Evolutionary conservation across 2,797 vertebrate genomes (phyloP).

Genomic region (Pyrocephalus nanus): DNA sequence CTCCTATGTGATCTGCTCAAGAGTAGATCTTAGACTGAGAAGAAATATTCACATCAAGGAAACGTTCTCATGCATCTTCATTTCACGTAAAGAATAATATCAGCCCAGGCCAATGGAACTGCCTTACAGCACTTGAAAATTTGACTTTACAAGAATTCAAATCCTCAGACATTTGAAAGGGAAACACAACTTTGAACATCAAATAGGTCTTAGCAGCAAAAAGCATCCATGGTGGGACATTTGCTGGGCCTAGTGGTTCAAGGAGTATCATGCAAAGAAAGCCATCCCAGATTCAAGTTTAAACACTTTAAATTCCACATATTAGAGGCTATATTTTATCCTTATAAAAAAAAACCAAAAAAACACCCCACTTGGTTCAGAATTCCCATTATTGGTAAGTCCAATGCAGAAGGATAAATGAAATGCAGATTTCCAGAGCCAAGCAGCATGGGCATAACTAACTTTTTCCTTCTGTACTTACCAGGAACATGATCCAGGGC

Average conservation of each 20-base stretch:
- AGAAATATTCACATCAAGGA: not conserved
- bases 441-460: constrained; percentile 9
- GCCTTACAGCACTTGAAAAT: not conserved
- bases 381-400: not conserved
- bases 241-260: not conserved
- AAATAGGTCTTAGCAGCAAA: constrained; percentile 25
- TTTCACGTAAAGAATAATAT: not conserved
- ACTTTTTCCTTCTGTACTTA: constrained; percentile 59
- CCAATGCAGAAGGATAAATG: not conserved
- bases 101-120: not conserved
- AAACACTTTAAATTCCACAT: not conserved
- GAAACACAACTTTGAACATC: constrained; percentile 15
- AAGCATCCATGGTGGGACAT: not conserved
- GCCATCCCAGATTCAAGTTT: not conserved
- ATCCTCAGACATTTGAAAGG: constrained; percentile 36
- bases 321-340: not conserved
- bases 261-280: constrained; percentile 22
- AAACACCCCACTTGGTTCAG: not conserved
- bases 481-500: constrained; percentile 69
- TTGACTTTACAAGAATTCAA: constrained; percentile 13
- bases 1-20: not conserved
- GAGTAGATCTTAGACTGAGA: not conserved
- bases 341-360: not conserved
- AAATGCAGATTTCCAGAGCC: constrained; percentile 7
- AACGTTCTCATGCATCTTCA: constrained; percentile 30